Conservation (phyloP, 2,797 vertebrate genomes). For the Pangasius larnaudii region DNA sequence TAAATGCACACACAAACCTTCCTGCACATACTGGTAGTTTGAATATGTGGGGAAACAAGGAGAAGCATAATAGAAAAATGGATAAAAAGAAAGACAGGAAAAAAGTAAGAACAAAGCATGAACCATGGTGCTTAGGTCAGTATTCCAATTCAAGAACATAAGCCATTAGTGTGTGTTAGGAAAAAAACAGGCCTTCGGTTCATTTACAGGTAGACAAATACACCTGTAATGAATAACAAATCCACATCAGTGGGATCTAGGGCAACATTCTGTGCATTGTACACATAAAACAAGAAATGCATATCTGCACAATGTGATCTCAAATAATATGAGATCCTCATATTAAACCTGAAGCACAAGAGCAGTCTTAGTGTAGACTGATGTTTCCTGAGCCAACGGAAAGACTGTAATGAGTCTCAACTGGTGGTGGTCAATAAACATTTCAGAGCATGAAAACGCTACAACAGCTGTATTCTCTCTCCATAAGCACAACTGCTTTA, state of each 20-base stretch:
- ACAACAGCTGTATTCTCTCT: constrained; percentile 24
- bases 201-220: background rate
- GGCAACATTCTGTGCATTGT: background rate
- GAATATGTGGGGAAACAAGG: background rate
- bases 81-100: background rate
- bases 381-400: background rate
- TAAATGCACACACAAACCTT: background rate
- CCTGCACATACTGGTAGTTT: background rate
- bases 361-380: background rate
- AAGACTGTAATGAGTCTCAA: constrained; percentile 19
- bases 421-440: constrained; percentile 23
- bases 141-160: background rate
- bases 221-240: background rate
- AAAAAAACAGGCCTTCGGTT: background rate
- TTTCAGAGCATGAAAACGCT: constrained; percentile 30
- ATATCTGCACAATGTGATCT: background rate
- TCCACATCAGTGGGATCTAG: background rate
- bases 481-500: constrained; percentile 35
- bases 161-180: background rate
- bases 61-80: background rate
- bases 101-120: background rate
- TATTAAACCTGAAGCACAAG: background rate
- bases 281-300: background rate
- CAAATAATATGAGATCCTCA: no score
- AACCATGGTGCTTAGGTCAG: background rate